Evolutionary conservation across 2,797 vertebrate species (phyloP), one percentile per base, ranked within the genome.

Genomic region (Syngnathus acus): DNA sequence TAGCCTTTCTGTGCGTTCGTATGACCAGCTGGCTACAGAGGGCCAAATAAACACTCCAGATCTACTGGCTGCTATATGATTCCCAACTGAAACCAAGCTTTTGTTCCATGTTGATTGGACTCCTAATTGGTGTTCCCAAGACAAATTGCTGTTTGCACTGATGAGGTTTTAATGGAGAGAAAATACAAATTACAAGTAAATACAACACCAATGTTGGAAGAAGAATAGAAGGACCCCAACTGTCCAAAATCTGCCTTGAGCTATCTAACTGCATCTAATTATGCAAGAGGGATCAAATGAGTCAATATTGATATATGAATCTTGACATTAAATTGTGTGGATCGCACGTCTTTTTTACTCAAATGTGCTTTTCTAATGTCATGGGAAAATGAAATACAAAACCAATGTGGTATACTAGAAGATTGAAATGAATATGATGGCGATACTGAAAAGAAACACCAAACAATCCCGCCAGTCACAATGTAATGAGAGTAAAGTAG

Each of bases 11-110:
- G 75, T 72, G 80, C 76, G 76, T 86, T 81, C 78, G 77, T 93
- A 86, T 86, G 91, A 86, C 87, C 93, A 94, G 91, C 93, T 94
- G 92, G 92, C 93, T 90, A 82, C 92, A 94, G 91, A 85, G 86
- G 92, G 88, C 87, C 90, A 90, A 91, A 90, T 89, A 92, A 91
- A 92, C 90, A 88, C 89, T 92, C 83, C 77, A 85, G 75, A 80
- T 88, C 79, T 82, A 82, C 82, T 74, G 84, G 82, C 82, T 82
- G 84, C 77, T 81, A 64, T 81, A 65, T 81, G 80, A 84, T 81
- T 81, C 72, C 80, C 82, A 77, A 83, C 83, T 83, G 79, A 89
- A 88, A 85, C 83, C 68, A 57, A 81, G 72, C 77, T 81, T 89
- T 91, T 92, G 86, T 91, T 83, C 84, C 74, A 66, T 81, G 82